Conservation (phyloP, 1,140 invertebrate species). For the Drosophila subobscura region DNA sequence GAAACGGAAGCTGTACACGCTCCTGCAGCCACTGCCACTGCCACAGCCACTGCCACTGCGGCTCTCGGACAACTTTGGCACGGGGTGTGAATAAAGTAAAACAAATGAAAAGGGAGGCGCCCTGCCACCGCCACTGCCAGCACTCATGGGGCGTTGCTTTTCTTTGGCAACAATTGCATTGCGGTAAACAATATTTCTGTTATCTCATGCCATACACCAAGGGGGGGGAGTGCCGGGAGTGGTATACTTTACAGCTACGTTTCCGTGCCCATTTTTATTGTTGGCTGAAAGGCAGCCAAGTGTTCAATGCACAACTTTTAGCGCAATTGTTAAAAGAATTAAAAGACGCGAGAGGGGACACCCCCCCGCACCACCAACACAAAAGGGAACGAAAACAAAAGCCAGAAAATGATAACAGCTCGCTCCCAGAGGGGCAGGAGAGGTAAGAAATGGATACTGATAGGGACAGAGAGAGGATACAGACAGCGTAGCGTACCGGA, state of each 20-base stretch:
- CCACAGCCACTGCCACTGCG: no score
- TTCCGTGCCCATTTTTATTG: conserved; percentile 70
- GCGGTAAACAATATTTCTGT: conserved; percentile 80
- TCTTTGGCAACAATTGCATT: conserved; percentile 80
- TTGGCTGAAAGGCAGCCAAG: conserved; percentile 69
- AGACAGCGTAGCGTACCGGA: conserved; percentile 24
- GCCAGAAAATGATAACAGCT: conserved; percentile 70
- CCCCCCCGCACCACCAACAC: neutral
- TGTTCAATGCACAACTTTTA: conserved; percentile 82
- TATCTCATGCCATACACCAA: conserved; percentile 63
- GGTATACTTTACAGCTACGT: conserved; percentile 71
- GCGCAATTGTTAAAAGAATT: conserved; percentile 80
- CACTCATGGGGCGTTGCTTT: conserved; percentile 23
- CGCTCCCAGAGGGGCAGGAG: neutral
- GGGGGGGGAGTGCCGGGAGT: conserved; percentile 13
- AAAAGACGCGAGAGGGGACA: conserved; percentile 57
- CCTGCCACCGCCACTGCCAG: neutral
- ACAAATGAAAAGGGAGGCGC: conserved; percentile 64
- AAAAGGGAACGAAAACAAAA: conserved; percentile 64
- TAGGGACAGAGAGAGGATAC: no score
- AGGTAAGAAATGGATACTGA: neutral
- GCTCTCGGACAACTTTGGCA: conserved; percentile 34
- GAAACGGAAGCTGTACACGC: conserved; percentile 75
- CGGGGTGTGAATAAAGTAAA: conserved; percentile 78
- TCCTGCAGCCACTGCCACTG: conserved; percentile 13